Evolutionary conservation across 2,888 invertebrate species (phyloP).

Genomic region (Diogma glabrata): DNA sequence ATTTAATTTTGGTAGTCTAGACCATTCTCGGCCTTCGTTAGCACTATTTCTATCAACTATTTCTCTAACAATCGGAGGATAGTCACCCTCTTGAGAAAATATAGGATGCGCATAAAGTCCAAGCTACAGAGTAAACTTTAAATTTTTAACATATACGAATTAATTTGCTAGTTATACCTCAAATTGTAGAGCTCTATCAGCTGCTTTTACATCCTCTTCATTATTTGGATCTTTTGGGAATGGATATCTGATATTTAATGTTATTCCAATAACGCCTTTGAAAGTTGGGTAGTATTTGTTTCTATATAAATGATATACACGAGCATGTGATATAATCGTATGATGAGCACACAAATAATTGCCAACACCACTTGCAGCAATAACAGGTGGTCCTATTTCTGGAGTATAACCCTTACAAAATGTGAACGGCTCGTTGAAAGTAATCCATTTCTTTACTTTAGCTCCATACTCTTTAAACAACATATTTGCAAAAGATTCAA

Average conservation of each 20-base stretch:
- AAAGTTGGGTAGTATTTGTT: slow-evolving; percentile 18
- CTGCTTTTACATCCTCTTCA: background rate
- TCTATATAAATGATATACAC: slow-evolving; percentile 30
- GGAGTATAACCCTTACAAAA: slow-evolving; percentile 40
- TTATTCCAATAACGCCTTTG: slow-evolving; percentile 27
- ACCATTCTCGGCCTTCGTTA: background rate
- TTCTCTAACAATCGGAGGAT: background rate
- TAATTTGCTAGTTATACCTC: no score
- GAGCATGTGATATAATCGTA: slow-evolving; percentile 42
- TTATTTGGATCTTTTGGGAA: slow-evolving; percentile 16
- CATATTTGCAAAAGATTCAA: slow-evolving; percentile 38
- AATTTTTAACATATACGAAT: no score
- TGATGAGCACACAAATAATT: slow-evolving; percentile 42
- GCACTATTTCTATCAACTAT: background rate
- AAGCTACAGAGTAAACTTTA: no score
- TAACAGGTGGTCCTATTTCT: slow-evolving; percentile 22
- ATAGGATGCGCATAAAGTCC: background rate
- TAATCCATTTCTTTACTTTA: slow-evolving; percentile 44
- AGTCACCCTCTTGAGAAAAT: background rate
- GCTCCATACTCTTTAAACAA: slow-evolving; percentile 38
- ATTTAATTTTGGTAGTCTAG: background rate
- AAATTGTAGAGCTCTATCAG: background rate
- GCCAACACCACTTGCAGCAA: slow-evolving; percentile 37
- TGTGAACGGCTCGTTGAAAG: slow-evolving; percentile 44
- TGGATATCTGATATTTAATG: slow-evolving; percentile 23